Base-by-base conservation (phyloP, 1,140 invertebrate genomes). In the Neodiprion fabricii region DNA sequence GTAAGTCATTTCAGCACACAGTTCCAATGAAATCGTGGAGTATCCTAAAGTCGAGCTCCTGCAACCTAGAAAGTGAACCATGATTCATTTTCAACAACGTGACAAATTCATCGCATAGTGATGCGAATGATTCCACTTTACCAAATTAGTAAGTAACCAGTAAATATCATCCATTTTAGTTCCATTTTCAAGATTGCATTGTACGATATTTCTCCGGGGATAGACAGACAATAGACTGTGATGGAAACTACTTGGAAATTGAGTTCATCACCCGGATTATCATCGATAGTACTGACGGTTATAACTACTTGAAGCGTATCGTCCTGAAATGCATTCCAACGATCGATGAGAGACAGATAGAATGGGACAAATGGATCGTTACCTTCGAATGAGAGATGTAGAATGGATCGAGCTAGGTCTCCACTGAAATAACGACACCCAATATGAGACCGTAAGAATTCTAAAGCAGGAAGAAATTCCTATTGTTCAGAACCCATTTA, bases 181-280 rank as follows among this genome's bases (percentile, higher is more conserved):
- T 79, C 82, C 1, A 90, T 75, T 68, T 86, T 79, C 48, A 94
- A 80, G 7, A 89, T 90, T 72, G 91, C 89, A 4, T 92, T 92
- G 84, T 93, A 93, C 1, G 85, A 85, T 17, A 92, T 78, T 21
- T 21, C 17, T 91, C 93, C 92, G 65, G 92, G 90, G 47, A 88
- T 77, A 66, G 92, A 88, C 0, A 91, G 91, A 48, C 92, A 83
- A 7, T 91, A 67, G 80, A 94, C 94, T 40, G 94, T 89, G 7
- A 93, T 76, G 14, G 92, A 93, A 21, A 92, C 92, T 75, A 85
- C 83, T 81, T 92, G 93, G 81, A 78, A 87, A 53, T 53, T 21
- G 9, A 14, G 9, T 10, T 53, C 14, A 10, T 14, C 14, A 9
- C 14, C 50, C 9, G 9, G 9, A 53, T 53, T 9, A 10, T 14